These are phyloP conservation scores for Anhinga rufa DNA, from an alignment of 2,113 vertebrate species.

Conservation along the genomic window DNA sequence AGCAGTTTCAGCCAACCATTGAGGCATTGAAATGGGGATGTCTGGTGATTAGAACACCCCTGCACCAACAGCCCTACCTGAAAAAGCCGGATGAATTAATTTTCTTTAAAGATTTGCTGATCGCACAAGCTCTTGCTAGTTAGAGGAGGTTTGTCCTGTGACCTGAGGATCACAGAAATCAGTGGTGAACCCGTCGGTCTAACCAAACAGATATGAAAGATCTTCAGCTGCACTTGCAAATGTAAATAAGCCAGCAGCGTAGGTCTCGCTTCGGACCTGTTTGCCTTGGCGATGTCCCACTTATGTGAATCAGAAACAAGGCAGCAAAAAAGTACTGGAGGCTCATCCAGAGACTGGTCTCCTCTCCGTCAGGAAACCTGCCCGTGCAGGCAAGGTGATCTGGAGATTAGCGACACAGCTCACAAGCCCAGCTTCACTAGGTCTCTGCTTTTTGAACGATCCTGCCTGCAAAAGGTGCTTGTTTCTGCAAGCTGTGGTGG, in stretches of 20 bases:
- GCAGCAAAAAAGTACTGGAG: background rate
- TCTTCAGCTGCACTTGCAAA: background rate
- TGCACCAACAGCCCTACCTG: background rate
- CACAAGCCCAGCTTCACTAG: background rate
- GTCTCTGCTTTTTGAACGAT: background rate
- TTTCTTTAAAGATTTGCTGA: background rate
- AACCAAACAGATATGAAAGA: background rate
- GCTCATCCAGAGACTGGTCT: background rate
- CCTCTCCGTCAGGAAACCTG: background rate
- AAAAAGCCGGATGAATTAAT: background rate
- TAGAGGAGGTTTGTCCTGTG: background rate
- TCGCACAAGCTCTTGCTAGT: background rate
- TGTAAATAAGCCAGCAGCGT: background rate
- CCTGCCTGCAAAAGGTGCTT: background rate
- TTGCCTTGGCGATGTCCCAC: constrained; percentile 1
- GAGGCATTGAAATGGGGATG: background rate
- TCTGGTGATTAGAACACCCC: background rate
- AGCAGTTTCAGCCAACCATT: fast-evolving
- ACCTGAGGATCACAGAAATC: background rate
- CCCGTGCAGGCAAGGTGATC: background rate
- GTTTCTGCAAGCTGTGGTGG: background rate
- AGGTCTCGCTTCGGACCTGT: background rate
- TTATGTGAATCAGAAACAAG: background rate
- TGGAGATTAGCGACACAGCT: background rate
- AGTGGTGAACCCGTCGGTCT: background rate